phyloP scores from a whole-genome alignment of 2,113 vertebrate species.

The Macrotus californicus region DNA sequence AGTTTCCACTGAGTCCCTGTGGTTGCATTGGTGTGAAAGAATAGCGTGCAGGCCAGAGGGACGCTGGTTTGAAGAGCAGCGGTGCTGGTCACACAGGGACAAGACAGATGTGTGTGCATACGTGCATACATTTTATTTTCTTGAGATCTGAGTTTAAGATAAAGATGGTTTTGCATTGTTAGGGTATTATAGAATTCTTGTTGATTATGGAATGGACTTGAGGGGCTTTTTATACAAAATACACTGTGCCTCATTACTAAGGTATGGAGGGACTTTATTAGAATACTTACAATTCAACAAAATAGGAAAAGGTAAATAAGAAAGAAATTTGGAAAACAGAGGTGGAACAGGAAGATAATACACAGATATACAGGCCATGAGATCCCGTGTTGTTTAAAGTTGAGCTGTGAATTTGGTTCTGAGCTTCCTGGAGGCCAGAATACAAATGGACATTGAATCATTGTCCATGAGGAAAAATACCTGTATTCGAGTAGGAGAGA shows the following conservation, averaged over 20 bases:
- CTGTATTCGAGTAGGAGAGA: not conserved
- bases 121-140: not conserved
- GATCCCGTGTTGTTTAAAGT: not conserved
- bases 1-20: not conserved
- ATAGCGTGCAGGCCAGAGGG: not conserved
- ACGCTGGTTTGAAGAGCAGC: not conserved
- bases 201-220: not conserved
- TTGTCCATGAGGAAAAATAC: not conserved
- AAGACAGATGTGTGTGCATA: not conserved
- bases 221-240: conserved; percentile 14
- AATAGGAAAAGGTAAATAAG: not conserved
- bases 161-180: not conserved
- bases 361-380: not conserved
- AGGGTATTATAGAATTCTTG: conserved; percentile 14
- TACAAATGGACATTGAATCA: not conserved
- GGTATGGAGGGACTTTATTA: not conserved
- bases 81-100: not conserved
- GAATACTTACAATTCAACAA: not conserved
- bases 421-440: not conserved
- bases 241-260: not conserved
- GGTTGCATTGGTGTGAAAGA: not conserved
- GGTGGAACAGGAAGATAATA: not conserved
- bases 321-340: not conserved
- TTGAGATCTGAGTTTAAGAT: conserved; percentile 18
- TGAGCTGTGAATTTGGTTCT: not conserved